Base-by-base conservation (phyloP, 2,113 vertebrate species). In the Hiodon tergisus region DNA sequence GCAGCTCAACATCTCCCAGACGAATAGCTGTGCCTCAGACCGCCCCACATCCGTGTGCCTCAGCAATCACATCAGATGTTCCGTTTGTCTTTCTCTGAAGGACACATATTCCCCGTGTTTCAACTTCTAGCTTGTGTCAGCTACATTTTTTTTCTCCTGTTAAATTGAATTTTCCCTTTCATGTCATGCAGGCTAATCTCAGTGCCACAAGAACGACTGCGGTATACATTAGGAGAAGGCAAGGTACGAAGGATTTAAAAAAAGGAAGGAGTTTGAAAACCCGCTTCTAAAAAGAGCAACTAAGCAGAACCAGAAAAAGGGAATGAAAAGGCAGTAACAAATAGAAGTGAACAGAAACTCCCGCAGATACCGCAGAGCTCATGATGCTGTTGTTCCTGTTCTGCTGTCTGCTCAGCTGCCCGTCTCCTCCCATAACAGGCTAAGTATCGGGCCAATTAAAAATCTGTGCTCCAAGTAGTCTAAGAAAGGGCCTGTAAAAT, bases 11-110 rank as follows among this genome's bases (percentile, higher is more conserved):
- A 47, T 66, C 63, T 66, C 63, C 63, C 63, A 47, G 63, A 66
- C 46, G 63, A 66, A 47, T 16, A 13, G 46, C 6, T 47, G 31
- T 66, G 31, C 46, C 48, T 66, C 8, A 48, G 46, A 66, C 63
- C 46, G 11, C 47, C 48, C 10, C 48, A 47, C 10, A 7, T 57
- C 54, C 48, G 31, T 31, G 9, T 66, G 63, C 48, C 63, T 66
- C 63, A 47, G 63, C 63, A 66, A 66, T 66, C 63, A 66, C 63
- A 66, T 66, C 46, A 48, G 63, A 48, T 66, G 63, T 66, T 66
- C 48, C 46, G 63, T 66, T 66, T 47, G 46, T 46, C 63, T 66
- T 48, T 66, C 11, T 11, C 63, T 66, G 63, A 66, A 66, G 63
- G 63, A 48, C 31, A 66, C 9, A 1, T 66, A 66, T 66, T 47